Evolutionary conservation across 2,797 vertebrate species (phyloP), one percentile per base, ranked within the genome.

Genomic region (Natrix natrix): DNA sequence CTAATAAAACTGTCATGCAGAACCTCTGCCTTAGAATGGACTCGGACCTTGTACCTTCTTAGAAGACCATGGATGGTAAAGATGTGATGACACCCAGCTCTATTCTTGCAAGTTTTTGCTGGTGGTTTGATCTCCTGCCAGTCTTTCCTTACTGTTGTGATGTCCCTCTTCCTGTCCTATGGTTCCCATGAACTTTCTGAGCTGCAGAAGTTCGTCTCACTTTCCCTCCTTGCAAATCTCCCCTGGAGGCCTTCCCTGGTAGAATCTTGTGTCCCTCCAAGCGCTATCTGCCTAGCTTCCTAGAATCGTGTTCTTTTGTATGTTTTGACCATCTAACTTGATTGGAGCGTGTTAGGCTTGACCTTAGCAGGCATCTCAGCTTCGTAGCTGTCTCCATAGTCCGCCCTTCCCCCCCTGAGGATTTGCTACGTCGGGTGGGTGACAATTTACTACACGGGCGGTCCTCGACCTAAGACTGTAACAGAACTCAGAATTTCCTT

Each of bases 91-190:
- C 4, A 20, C 0, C 90, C 90, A 43, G 69, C 55, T 87, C 61
- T 59, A 1, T 43, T 91, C 66, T 90, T 93, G 94, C 95, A 94
- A 95, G 94, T 96, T 95, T 96, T 96, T 94, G 28, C 93, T 94
- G 93, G 88, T 88, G 59, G 86, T 92, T 93, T 69, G 93, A 94
- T 95, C 91, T 89, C 22, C 83, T 78, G 90, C 87, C 48, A 55
- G 0, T 90, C 69, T 90, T 37, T 37, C 32, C n/a, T 26, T 57
- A 87, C 52, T 26, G 12, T n/a, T 1, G 5, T 3, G 83, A 83
- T 78, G 87, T 32, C 32, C 0, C 22, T 20, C 20, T 14, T 12
- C 37, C 78, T 5, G 0, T 17, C 69, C 43, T 20, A 8, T 11
- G 2, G 22, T 32, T 13, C 37, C 14, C 1, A 17, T 78, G 37